Base-by-base conservation (phyloP, 2,113 vertebrate genomes). In the Prionailurus bengalensis region DNA sequence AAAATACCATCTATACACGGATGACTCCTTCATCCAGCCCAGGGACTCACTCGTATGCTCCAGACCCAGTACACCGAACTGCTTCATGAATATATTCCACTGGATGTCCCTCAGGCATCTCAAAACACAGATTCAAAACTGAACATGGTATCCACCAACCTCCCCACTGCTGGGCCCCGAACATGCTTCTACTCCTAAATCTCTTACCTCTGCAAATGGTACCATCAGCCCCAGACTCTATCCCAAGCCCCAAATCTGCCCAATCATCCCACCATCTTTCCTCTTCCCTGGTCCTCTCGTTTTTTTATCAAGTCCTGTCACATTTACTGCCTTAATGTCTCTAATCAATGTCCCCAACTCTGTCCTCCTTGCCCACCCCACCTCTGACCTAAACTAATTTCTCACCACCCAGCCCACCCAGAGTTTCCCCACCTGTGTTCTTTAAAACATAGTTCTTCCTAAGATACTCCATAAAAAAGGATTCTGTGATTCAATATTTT, bases 361-460 rank as follows among this genome's bases (percentile, higher is more conserved):
- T 9, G 7, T 61, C 53, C 5, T 92, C 58, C 42, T 63, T 73
- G 33, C 12, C 17, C 21, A 81, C 15, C 19, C 68, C 39, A 70
- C 58, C 93, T 93, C 68, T 97, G 36, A 74, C 42, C n/a, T 83
- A 55, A 29, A 91, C n/a, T 88, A 70, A 63, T 45, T 70, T 95
- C 15, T 98, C 21, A 93, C 45, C 31, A 91, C 33, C 66, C 5
- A 71, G 55, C 53, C 51, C 33, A 88, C 23, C 17, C 51, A 55
- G 3, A 53, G 29, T 79, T 73, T 96, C 58, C 71, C 29, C 51
- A 93, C 66, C 8, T 89, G 25, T 31, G 12, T 45, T 94, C 42
- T 89, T 90, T 87, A 96, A 90, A 93, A 94, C 11, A 91, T 1
- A 89, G 11, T 42, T 95, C 66, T 95, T 94, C 36, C 17, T 29